Conservation (phyloP, 2,113 vertebrate species). For the Herpetotheres cachinnans region DNA sequence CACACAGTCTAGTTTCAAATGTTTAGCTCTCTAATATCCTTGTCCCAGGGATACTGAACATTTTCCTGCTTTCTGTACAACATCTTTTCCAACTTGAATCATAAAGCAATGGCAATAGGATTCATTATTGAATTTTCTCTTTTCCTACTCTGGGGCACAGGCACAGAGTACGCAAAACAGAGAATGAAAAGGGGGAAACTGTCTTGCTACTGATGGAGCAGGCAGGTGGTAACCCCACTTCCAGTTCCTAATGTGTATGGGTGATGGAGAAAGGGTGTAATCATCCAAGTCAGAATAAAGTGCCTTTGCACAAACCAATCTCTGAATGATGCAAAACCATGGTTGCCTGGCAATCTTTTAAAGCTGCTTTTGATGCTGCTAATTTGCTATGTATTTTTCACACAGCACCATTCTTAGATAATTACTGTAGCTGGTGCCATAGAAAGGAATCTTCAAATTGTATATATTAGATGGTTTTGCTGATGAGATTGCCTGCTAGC, state of each 20-base stretch:
- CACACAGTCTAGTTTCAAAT: background rate
- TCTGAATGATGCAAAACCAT: background rate
- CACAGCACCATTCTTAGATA: background rate
- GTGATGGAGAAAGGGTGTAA: conserved; percentile 30
- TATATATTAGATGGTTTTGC: background rate
- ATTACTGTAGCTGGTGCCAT: background rate
- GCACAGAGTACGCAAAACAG: background rate
- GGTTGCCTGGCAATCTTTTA: conserved; percentile 20
- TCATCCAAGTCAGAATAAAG: conserved; percentile 44
- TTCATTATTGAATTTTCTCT: background rate
- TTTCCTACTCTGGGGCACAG: background rate
- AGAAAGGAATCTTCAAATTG: background rate
- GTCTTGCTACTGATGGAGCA: background rate
- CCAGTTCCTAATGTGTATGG: background rate
- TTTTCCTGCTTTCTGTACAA: background rate
- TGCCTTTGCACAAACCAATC: background rate
- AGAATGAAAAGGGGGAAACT: background rate
- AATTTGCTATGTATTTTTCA: background rate
- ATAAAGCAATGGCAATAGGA: background rate
- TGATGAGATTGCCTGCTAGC: background rate
- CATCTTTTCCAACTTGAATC: background rate
- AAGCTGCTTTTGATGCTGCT: background rate
- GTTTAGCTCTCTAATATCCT: background rate
- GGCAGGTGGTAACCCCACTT: conserved; percentile 37
- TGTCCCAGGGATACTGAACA: background rate